These are phyloP conservation scores for Zaprionus obscuricornis DNA, from an alignment of 2,888 invertebrate genomes.

Conservation along the genomic window DNA sequence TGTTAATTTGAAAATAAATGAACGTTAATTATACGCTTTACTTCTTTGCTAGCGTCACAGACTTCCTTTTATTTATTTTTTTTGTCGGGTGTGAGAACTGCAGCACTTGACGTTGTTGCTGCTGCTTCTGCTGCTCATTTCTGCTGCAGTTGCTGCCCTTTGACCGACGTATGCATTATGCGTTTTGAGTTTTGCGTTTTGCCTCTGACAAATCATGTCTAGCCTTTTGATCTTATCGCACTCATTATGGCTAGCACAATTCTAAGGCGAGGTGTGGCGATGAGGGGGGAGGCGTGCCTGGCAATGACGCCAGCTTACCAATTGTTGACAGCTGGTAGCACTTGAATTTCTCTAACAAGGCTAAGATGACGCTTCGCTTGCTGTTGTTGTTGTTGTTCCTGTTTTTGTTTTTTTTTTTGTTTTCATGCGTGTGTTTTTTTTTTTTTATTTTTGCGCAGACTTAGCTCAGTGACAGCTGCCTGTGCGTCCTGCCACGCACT, in stretches of 20 bases:
- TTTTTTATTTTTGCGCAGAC: slow-evolving; percentile 40
- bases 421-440: slow-evolving; percentile 10
- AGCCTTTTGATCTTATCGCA: slow-evolving; percentile 77
- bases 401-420: slow-evolving; percentile 3
- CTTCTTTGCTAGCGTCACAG: slow-evolving; percentile 24
- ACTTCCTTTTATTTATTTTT: slow-evolving; percentile 27
- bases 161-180: slow-evolving; percentile 32
- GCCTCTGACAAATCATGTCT: slow-evolving; percentile 74
- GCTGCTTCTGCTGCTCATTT: slow-evolving; percentile 3
- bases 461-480: slow-evolving; percentile 48
- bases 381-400: background rate
- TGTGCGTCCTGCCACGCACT: slow-evolving; percentile 53
- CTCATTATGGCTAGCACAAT: slow-evolving; percentile 55
- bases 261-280: slow-evolving; percentile 15
- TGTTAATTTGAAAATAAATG: slow-evolving; percentile 80
- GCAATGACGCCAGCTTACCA: slow-evolving; percentile 42
- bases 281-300: slow-evolving; percentile 33
- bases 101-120: slow-evolving; percentile 45
- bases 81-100: slow-evolving; percentile 53
- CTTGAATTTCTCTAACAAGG: slow-evolving; percentile 61
- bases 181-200: too few species aligned
- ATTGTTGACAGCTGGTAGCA: slow-evolving; percentile 73
- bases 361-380: slow-evolving; percentile 29
- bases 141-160: slow-evolving; percentile 28
- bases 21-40: slow-evolving; percentile 75